Conservation (phyloP, 2,797 vertebrate species). For the Stomatorhinus walkeri region DNA sequence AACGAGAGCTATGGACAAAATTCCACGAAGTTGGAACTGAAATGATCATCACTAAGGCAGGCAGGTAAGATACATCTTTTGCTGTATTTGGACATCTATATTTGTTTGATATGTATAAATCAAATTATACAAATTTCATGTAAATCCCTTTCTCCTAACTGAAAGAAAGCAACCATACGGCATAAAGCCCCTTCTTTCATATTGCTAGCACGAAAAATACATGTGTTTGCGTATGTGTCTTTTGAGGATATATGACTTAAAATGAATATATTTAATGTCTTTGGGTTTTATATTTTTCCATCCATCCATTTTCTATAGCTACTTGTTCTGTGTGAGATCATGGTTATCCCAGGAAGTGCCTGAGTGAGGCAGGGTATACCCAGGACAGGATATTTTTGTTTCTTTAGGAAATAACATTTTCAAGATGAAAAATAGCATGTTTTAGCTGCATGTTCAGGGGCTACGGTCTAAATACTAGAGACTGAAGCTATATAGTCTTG, state of each 20-base stretch:
- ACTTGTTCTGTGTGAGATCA: background rate
- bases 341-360: background rate
- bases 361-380: background rate
- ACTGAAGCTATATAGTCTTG: background rate
- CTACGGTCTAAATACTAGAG: background rate
- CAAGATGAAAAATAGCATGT: background rate
- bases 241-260: background rate
- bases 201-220: background rate
- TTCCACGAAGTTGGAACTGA: slow-evolving; percentile 92
- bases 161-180: background rate
- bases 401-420: background rate
- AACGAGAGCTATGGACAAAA: slow-evolving; percentile 83
- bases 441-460: background rate
- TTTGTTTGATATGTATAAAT: background rate
- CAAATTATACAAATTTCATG: background rate
- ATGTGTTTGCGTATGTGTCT: background rate
- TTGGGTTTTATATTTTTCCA: background rate
- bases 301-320: background rate
- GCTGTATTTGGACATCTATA: background rate
- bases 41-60: slow-evolving; percentile 96
- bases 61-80: slow-evolving; percentile 62
- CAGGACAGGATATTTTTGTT: background rate
- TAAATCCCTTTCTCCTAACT: background rate
- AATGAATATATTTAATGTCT: background rate
- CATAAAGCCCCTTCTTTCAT: background rate